These are phyloP conservation scores for Eulemur mongoz DNA, from an alignment of 2,797 vertebrate species.

Conservation along the genomic window DNA sequence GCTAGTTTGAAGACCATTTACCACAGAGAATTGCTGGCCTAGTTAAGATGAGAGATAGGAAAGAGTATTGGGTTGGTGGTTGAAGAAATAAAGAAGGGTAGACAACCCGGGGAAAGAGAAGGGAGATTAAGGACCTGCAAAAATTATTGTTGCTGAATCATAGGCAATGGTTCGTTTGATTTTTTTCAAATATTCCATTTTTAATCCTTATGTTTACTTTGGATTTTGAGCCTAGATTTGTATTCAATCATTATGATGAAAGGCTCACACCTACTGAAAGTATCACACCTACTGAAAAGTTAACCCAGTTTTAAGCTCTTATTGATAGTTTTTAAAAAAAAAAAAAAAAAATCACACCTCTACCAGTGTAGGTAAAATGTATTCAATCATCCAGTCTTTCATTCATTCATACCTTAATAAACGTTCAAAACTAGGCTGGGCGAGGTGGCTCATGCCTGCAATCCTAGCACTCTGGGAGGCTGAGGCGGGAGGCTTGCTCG, in stretches of 20 bases:
- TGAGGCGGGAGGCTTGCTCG: no score
- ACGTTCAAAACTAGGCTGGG: not conserved
- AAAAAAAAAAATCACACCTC: not conserved
- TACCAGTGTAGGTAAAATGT: not conserved
- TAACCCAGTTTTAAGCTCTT: not conserved
- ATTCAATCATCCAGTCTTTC: not conserved
- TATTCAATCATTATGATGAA: not conserved
- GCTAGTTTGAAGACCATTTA: not conserved
- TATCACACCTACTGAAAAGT: not conserved
- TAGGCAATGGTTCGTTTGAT: not conserved
- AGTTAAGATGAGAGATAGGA: not conserved
- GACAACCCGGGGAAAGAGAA: not conserved
- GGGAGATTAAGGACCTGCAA: not conserved
- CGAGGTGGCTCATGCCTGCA: no score
- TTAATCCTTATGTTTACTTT: not conserved
- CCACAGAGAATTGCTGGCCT: not conserved
- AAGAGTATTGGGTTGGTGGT: not conserved
- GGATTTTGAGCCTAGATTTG: not conserved
- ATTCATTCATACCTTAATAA: not conserved
- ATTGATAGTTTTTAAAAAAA: not conserved
- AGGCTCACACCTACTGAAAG: not conserved
- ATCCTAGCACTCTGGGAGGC: no score
- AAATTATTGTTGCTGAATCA: not conserved
- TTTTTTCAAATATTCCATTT: not conserved
- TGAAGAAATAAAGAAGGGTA: not conserved